Base-by-base conservation (phyloP, 2,888 invertebrate genomes). In the Diabrotica balteata region DNA sequence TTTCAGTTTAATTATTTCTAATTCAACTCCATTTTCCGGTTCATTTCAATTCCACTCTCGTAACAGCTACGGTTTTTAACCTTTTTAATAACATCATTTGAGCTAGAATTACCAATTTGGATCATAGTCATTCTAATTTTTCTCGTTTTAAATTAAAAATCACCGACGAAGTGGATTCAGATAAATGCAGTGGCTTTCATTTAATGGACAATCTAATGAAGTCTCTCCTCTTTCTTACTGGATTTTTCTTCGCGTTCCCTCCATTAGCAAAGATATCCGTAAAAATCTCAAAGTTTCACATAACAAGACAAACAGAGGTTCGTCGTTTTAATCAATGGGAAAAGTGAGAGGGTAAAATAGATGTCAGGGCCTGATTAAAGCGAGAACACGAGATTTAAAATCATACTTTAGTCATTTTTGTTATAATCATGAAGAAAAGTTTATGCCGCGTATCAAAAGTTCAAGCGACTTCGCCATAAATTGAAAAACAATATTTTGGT, bases 261-360 rank as follows among this genome's bases (percentile, higher is more conserved):
- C 66, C 60, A 60, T 61, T 66, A 66, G 59, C 49, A n/a, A 22
- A 59, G 49, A 50, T 60, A 43, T 60, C 59, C 66, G 46, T 45
- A 32, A 55, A 61, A 59, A 65, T 22, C 66, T 42, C 32, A 11
- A 46, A 47, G 53, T 52, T 59, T 65, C 64, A 53, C 46, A 53
- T 59, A 65, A 61, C 57, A 57, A 61, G 57, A 11, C 50, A 60
- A 66, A 66, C 61, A 61, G 60, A 61, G 61, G 57, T 51, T 57
- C 46, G 66, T 57, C 47, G 42, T 53, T 57, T 58, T 61, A 57
- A 66, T 66, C 57, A 66, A 47, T 9, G 32, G 42, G 17, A 63
- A 42, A 49, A 47, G 46, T 51, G 9, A 51, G 50, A 46, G 42
- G 50, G 44, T 45, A 58, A 22, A 44, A 58, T 45, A 45, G 45